Conservation (phyloP, 2,888 invertebrate genomes). For the Drosophila pseudotalamancana region DNA sequence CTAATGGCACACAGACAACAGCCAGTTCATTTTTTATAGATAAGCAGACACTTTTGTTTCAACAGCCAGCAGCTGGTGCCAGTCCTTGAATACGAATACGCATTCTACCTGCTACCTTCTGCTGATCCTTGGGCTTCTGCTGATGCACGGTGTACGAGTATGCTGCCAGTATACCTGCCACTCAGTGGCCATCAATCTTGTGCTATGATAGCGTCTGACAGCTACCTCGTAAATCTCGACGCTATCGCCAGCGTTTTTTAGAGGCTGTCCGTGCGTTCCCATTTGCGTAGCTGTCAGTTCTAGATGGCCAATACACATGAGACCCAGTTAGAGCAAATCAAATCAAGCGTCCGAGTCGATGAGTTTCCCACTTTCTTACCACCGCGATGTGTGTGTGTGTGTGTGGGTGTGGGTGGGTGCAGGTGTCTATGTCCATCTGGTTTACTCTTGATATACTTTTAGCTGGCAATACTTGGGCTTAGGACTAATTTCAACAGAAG, state of each 20-base stretch:
- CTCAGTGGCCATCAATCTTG: conserved; percentile 64
- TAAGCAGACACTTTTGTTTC: conserved; percentile 53
- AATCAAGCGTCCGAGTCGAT: conserved; percentile 54
- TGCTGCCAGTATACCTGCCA: conserved; percentile 58
- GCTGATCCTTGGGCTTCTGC: not conserved
- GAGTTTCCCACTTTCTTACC: conserved; percentile 20
- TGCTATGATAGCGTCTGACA: conserved; percentile 73
- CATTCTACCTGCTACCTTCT: conserved; percentile 2
- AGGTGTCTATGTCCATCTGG: no score
- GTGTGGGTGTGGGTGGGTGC: not conserved
- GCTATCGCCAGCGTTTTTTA: conserved; percentile 53
- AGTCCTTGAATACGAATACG: not conserved
- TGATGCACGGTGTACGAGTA: conserved; percentile 10
- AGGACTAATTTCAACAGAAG: no score
- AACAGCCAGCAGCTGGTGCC: conserved; percentile 30
- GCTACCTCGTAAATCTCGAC: conserved; percentile 73
- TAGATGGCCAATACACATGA: conserved; percentile 62
- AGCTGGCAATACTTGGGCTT: not conserved
- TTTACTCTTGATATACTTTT: not conserved
- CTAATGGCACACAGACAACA: conserved; percentile 11
- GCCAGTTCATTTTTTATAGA: conserved; percentile 69
- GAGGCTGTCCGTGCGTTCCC: conserved; percentile 43
- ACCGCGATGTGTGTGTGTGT: not conserved
- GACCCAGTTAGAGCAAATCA: conserved; percentile 47
- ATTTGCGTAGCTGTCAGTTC: conserved; percentile 74